phyloP scores from a whole-genome alignment of 2,797 vertebrate genomes.

The Huso huso region DNA sequence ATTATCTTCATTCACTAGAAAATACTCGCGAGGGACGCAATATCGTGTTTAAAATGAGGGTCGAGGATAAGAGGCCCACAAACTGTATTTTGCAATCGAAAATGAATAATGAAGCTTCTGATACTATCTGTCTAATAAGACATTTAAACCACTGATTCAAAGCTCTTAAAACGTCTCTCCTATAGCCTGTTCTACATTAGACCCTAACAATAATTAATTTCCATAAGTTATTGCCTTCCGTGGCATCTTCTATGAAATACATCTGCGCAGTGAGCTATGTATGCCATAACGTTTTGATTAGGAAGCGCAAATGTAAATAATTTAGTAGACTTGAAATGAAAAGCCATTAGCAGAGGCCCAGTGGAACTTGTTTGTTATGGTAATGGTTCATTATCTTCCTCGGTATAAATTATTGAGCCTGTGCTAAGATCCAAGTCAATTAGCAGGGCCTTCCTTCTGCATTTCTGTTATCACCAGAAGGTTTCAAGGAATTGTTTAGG shows the following conservation, averaged over 20 bases:
- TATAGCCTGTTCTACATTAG: too few species aligned
- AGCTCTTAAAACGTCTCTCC: too few species aligned
- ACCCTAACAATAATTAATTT: too few species aligned
- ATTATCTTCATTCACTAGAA: too few species aligned
- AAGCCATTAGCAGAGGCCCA: slow-evolving; percentile 9
- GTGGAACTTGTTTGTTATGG: slow-evolving; percentile 16
- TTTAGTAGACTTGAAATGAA: neutral
- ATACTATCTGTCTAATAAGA: too few species aligned
- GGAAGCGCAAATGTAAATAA: slow-evolving; percentile 24
- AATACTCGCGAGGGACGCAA: too few species aligned
- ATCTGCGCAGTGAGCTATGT: neutral
- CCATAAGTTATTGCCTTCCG: too few species aligned
- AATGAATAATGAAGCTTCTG: too few species aligned
- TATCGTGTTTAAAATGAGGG: too few species aligned
- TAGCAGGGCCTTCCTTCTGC: slow-evolving; percentile 13
- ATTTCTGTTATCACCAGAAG: slow-evolving; percentile 12
- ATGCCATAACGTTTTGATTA: slow-evolving; percentile 13
- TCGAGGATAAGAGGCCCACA: too few species aligned
- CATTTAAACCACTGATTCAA: too few species aligned
- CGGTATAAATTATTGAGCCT: slow-evolving; percentile 1
- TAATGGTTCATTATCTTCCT: slow-evolving; percentile 23
- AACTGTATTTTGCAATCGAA: too few species aligned
- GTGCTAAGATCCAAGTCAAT: slow-evolving; percentile 11
- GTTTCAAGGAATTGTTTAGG: slow-evolving; percentile 24
- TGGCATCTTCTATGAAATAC: neutral